Conservation (phyloP, 2,113 vertebrate genomes). For the Synchiropus splendidus region DNA sequence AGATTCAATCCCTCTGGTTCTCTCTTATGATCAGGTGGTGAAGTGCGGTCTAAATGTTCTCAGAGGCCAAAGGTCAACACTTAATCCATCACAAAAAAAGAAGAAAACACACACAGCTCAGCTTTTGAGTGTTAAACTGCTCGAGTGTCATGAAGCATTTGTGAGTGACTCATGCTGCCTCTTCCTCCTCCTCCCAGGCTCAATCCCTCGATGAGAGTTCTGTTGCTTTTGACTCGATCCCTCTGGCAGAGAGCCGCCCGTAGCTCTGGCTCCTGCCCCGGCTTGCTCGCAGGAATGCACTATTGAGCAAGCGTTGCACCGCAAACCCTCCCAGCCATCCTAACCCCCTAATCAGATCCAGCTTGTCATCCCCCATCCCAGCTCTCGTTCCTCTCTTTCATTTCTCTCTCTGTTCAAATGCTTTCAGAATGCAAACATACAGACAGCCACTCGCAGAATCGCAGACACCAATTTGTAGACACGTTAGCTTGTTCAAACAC, state of each 20-base stretch:
- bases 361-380: constrained; percentile 55
- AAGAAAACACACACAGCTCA: no score
- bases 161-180: constrained; percentile 28
- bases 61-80: no score
- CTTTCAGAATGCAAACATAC: constrained; percentile 38
- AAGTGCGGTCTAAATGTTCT: no score
- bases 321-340: constrained; percentile 63
- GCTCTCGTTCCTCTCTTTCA: constrained; percentile 28
- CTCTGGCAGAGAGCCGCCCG: constrained; percentile 38
- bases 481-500: constrained; percentile 32
- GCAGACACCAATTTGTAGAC: constrained; percentile 35
- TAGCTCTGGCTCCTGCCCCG: constrained; percentile 42
- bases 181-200: no score
- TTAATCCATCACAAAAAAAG: no score
- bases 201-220: constrained; percentile 28
- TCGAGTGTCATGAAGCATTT: constrained; percentile 21
- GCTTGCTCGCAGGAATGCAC: constrained; percentile 63
- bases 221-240: constrained; percentile 28
- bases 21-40: no score
- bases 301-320: constrained; percentile 64
- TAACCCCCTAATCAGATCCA: constrained; percentile 68
- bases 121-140: neutral
- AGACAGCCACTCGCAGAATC: constrained; percentile 31
- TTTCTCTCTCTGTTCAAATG: constrained; percentile 16
- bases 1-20: no score